A percentile compares a stretch with the other conserved stretches of the same genome.
Evolutionary conservation across 2,888 invertebrate genomes (phyloP).

Genomic region (Cartodere bifasciata): DNA sequence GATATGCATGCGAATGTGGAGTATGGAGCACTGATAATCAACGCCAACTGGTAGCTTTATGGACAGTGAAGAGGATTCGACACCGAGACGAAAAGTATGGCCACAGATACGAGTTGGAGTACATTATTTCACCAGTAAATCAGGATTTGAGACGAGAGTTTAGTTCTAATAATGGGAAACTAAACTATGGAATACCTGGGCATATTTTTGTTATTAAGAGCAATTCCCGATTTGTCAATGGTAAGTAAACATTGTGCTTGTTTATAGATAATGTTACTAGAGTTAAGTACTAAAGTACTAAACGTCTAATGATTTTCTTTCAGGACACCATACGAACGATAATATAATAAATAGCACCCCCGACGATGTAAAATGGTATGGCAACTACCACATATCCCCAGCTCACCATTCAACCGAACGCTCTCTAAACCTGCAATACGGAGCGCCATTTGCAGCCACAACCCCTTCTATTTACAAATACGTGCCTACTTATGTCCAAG

Average conservation of each 20-base stretch:
- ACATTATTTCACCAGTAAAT: conserved; percentile 47
- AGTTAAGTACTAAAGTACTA: too few relatives aligned
- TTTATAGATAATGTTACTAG: too few relatives aligned
- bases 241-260: too few relatives aligned
- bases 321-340: conserved; percentile 1
- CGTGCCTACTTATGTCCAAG: too few relatives aligned
- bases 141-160: conserved; percentile 26
- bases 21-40: conserved; percentile 21
- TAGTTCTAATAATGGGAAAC: conserved; percentile 32
- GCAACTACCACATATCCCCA: conserved; percentile 6
- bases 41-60: conserved; percentile 44
- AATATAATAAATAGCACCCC: conserved; percentile 7
- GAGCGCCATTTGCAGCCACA: not conserved
- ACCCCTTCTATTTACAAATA: too few relatives aligned
- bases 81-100: conserved; percentile 43
- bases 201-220: conserved; percentile 50
- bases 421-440: not conserved
- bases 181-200: conserved; percentile 40
- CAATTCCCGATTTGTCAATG: conserved; percentile 13
- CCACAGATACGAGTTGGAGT: conserved; percentile 51
- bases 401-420: conserved; percentile 2
- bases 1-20: conserved; percentile 13
- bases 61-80: conserved; percentile 56
- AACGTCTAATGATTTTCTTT: too few relatives aligned
- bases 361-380: conserved; percentile 6